Conservation (phyloP, 2,113 vertebrate species). For the Myiagra hebetior region DNA sequence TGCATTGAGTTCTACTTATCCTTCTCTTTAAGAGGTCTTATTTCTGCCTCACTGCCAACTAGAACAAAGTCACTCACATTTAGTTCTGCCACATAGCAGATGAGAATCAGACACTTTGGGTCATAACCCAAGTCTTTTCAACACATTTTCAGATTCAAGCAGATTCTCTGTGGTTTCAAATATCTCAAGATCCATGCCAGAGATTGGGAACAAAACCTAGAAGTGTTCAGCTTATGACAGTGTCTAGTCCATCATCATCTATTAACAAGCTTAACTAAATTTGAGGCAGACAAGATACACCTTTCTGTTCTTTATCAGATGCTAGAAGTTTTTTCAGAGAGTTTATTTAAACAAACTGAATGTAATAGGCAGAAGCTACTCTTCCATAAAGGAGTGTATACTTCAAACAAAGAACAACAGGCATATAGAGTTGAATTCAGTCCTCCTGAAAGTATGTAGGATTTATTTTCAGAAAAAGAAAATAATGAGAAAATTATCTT, state of each 20-base stretch:
- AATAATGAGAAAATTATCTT: neutral
- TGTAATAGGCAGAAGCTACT: neutral
- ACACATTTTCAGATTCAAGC: neutral
- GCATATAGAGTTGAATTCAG: neutral
- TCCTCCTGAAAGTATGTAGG: neutral
- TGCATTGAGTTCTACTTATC: neutral
- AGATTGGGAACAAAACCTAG: neutral
- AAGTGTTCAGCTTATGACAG: neutral
- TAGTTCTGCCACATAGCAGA: neutral
- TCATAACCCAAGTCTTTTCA: neutral
- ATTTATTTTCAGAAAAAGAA: neutral
- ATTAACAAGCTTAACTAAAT: neutral
- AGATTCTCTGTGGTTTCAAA: neutral
- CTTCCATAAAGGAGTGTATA: neutral
- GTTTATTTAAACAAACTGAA: neutral
- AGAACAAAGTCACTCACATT: neutral
- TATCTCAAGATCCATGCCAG: neutral
- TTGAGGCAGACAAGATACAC: neutral
- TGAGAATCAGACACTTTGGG: neutral
- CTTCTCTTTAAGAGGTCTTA: neutral
- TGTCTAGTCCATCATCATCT: neutral
- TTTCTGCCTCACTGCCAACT: neutral
- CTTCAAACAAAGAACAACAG: neutral
- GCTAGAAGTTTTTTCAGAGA: neutral
- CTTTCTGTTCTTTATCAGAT: neutral